Conservation (phyloP, 2,888 invertebrate genomes). For the Macrostomum cliftonense region DNA sequence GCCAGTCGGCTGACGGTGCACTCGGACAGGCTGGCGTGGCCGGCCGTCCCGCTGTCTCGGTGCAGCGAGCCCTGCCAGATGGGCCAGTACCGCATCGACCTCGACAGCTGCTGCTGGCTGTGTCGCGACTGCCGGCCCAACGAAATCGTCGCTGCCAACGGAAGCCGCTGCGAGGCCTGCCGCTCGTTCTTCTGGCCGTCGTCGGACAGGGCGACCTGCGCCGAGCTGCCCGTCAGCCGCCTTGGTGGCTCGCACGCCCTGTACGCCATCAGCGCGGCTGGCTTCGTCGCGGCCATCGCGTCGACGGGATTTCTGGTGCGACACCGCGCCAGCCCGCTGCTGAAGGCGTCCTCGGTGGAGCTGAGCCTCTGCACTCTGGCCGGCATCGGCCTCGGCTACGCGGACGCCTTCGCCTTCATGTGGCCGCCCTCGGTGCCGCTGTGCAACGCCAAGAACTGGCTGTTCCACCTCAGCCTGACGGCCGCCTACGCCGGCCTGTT, state of each 20-base stretch:
- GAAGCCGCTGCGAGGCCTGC: not conserved
- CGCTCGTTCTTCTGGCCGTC: not conserved
- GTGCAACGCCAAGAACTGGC: not conserved
- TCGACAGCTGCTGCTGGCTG: slow-evolving; percentile 2
- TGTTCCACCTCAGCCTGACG: slow-evolving; percentile 1
- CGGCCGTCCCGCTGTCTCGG: too few species aligned
- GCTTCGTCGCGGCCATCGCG: not conserved
- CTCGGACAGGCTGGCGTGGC: too few species aligned
- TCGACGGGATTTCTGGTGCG: not conserved
- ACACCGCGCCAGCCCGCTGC: not conserved
- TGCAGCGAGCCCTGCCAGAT: not conserved
- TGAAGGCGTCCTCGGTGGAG: slow-evolving; percentile 2
- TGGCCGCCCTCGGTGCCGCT: not conserved
- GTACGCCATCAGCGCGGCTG: not conserved
- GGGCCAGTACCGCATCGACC: not conserved
- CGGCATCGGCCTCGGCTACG: not conserved
- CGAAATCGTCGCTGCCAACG: not conserved
- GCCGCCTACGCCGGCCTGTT: slow-evolving; percentile 1
- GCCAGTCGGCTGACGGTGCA: too few species aligned
- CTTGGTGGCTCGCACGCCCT: not conserved
- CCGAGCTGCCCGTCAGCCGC: not conserved
- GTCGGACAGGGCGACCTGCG: not conserved
- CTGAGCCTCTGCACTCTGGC: not conserved
- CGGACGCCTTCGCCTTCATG: not conserved
- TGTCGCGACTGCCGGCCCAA: slow-evolving; percentile 3